Conservation (phyloP, 2,113 vertebrate genomes). For the Aleadryas rufinucha region DNA sequence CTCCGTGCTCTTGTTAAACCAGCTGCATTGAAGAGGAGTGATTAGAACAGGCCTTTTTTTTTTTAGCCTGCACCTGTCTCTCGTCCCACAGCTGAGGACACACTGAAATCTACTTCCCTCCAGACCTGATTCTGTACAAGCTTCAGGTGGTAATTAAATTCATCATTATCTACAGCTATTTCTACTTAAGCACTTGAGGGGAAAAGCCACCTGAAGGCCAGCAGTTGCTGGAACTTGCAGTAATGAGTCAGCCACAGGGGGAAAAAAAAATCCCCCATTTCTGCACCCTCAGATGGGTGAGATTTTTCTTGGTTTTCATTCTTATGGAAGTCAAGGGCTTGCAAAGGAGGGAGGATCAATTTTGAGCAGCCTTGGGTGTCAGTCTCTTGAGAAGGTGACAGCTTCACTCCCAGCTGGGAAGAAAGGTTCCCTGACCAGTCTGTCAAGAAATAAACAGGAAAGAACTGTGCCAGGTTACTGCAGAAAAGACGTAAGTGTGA, state of each 20-base stretch:
- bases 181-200: neutral
- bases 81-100: neutral
- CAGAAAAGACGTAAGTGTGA: neutral
- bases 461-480: neutral
- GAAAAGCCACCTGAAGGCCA: neutral
- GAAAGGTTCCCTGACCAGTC: neutral
- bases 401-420: neutral
- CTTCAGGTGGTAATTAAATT: constrained; percentile 12
- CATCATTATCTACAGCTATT: neutral
- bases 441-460: neutral
- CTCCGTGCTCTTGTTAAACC: constrained; percentile 34
- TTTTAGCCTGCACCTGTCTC: neutral
- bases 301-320: neutral
- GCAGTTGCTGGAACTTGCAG: neutral
- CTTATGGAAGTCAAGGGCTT: neutral
- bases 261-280: neutral
- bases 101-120: neutral
- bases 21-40: constrained; percentile 38
- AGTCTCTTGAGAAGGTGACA: neutral
- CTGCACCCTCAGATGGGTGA: neutral
- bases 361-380: neutral
- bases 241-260: neutral
- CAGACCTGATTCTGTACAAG: neutral
- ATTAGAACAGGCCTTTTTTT: neutral
- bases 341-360: neutral